phyloP scores from a whole-genome alignment of 2,113 vertebrate genomes.

The Chaetura pelagica region DNA sequence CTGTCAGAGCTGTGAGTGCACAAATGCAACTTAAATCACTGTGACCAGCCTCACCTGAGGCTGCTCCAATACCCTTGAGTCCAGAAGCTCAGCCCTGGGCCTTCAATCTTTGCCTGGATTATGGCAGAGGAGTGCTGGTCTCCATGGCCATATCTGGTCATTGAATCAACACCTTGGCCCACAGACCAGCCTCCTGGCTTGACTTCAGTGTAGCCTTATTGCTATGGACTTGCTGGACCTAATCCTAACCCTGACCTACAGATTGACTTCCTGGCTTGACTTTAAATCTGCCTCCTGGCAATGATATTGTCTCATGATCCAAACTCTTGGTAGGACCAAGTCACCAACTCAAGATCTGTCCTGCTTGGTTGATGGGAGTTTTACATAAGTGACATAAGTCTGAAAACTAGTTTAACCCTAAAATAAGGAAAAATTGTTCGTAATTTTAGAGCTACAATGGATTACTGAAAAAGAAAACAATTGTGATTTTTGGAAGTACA shows the following conservation, averaged over 20 bases:
- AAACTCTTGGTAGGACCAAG: background rate
- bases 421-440: background rate
- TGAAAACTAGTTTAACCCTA: background rate
- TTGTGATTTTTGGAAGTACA: background rate
- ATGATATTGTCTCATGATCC: background rate
- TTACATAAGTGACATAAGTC: background rate
- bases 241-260: background rate
- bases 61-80: background rate
- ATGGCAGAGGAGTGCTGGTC: background rate
- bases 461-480: background rate
- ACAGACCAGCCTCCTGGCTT: background rate
- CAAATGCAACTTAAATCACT: background rate
- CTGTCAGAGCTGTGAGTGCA: background rate
- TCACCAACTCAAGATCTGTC: background rate
- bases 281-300: background rate
- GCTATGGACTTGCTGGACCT: background rate
- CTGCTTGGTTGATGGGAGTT: background rate
- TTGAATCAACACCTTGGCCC: background rate
- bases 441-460: background rate
- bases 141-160: rapidly evolving
- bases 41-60: background rate
- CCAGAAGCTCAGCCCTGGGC: background rate
- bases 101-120: background rate
- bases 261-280: background rate
- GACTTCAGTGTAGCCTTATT: background rate